Evolutionary conservation across 2,113 vertebrate genomes (phyloP), one percentile per base, ranked within the genome.

Genomic region (Toxotes jaculatrix): DNA sequence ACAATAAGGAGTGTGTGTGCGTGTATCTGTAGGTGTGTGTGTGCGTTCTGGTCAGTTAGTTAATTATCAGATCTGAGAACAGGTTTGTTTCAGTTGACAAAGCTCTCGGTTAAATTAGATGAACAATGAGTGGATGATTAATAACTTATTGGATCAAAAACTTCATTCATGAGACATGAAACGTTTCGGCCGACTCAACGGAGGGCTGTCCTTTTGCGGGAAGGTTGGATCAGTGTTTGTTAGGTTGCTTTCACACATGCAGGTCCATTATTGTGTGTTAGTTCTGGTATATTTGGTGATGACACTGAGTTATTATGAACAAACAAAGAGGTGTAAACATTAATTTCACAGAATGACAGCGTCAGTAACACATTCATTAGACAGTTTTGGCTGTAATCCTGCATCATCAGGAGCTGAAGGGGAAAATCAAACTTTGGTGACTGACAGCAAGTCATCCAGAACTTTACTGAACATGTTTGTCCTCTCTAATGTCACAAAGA

Each of bases 31-130:
- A n/a, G n/a, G 64, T 69, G 9, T 80, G 12, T 49, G 21, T 21
- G 55, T 34, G 57, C 21, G 42, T 31, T 59, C 19, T 69, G 16
- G 27, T 14, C 27, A 66, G 62, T 6, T 71, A 34, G 38, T 51
- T 77, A 31, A 74, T 83, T 55, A 56, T 62, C 53, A 83, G 27
- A 45, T 59, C 11, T 2, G 40, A 81, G 64, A 63, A 42, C 64
- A 57, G 60, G 14, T 31, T 38, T 75, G 47, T 53, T 76, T 21
- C 9, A 12, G 73, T 55, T 70, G 3, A 19, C 12, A 55, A 13
- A 7, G 1, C 19, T 13, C 3, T 56, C 9, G 42, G 6, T 79
- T 34, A 27, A 38, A 1, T 27, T 21, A 5, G 53, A 40, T 59
- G 4, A 38, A 7, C 4, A 3, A 6, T 64, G 31, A 34, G 0